These are phyloP conservation scores for Hetaerina titia DNA, from an alignment of 2,888 invertebrate species.

Conservation along the genomic window DNA sequence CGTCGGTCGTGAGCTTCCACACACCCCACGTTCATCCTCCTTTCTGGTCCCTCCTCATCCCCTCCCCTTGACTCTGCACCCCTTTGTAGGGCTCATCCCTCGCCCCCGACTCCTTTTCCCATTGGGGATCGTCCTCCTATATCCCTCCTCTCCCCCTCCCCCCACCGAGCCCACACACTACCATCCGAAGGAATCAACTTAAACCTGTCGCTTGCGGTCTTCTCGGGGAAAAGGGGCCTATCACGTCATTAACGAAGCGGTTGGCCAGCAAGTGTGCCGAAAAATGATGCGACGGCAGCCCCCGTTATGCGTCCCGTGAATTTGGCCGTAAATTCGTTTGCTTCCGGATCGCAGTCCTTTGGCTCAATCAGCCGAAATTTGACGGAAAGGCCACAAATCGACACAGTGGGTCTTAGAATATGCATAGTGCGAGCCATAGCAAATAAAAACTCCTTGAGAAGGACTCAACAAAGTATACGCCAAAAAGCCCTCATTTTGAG, in stretches of 20 bases:
- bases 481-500: too few relatives aligned
- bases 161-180: neutral
- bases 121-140: neutral
- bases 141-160: neutral
- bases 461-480: too few relatives aligned
- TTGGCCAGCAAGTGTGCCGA: slow-evolving; percentile 8
- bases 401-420: neutral
- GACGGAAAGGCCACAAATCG: neutral
- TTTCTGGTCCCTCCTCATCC: neutral
- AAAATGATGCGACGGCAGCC: neutral
- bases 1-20: too few relatives aligned
- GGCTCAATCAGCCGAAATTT: neutral
- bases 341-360: neutral
- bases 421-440: too few relatives aligned
- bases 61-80: neutral
- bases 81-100: neutral
- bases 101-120: neutral
- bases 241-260: slow-evolving; percentile 1
- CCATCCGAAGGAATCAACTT: slow-evolving; percentile 22
- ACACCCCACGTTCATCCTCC: neutral
- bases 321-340: slow-evolving; percentile 7
- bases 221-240: neutral
- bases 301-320: neutral
- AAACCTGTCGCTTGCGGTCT: slow-evolving; percentile 34
- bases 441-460: too few relatives aligned